phyloP scores from a whole-genome alignment of 2,797 vertebrate species.

The Etheostoma nigrum region DNA sequence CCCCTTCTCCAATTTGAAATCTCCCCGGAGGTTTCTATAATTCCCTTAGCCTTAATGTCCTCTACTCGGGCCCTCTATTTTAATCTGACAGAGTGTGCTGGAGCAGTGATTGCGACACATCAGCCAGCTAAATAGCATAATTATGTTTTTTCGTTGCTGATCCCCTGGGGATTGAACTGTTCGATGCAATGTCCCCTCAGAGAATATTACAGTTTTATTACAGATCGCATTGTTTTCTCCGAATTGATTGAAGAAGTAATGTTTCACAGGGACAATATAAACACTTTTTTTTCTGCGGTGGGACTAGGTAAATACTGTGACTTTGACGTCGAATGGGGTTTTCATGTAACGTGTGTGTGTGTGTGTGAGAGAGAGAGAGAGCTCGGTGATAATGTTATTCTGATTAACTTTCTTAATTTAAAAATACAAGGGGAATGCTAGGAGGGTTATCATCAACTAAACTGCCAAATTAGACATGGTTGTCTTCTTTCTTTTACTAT shows the following conservation, averaged over 20 bases:
- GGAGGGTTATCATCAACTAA: slow-evolving; percentile 10
- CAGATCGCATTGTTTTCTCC: slow-evolving; percentile 59
- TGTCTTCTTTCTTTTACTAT: background rate
- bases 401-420: background rate
- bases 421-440: background rate
- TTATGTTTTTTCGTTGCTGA: slow-evolving; percentile 73
- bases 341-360: background rate
- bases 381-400: background rate
- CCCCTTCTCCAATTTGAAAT: slow-evolving; percentile 80
- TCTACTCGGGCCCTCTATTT: slow-evolving; percentile 82
- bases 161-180: slow-evolving; percentile 70
- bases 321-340: slow-evolving; percentile 40
- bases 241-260: slow-evolving; percentile 54
- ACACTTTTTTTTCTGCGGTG: slow-evolving; percentile 18
- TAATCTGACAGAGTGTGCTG: slow-evolving; percentile 85
- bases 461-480: slow-evolving; percentile 3
- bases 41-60: slow-evolving; percentile 86
- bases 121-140: slow-evolving; percentile 87
- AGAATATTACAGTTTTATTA: slow-evolving; percentile 74
- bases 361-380: background rate
- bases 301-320: slow-evolving; percentile 58
- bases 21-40: slow-evolving; percentile 85
- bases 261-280: slow-evolving; percentile 44
- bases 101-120: slow-evolving; percentile 84
- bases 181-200: slow-evolving; percentile 73